phyloP scores from a whole-genome alignment of 2,113 vertebrate species.

The Rhinogobius similis region DNA sequence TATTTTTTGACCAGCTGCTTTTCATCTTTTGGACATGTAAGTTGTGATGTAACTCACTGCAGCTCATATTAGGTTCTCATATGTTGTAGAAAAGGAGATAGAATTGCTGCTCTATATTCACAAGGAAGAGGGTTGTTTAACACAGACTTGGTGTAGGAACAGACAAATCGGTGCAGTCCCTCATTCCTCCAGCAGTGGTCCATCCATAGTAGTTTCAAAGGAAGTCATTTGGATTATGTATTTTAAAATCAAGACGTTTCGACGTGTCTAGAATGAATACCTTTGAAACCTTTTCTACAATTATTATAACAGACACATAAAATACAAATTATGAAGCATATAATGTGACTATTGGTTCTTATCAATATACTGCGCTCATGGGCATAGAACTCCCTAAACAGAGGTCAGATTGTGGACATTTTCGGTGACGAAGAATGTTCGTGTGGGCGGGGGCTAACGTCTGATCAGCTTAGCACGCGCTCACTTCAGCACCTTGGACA shows the following conservation, averaged over 20 bases:
- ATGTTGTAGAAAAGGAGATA: conserved; percentile 9
- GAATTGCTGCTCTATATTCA: not conserved
- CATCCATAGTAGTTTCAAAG: no score
- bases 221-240: no score
- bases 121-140: not conserved
- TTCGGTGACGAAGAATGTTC: not conserved
- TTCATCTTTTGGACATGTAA: conserved; percentile 21
- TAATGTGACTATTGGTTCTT: not conserved
- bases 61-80: conserved; percentile 17
- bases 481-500: conserved; percentile 56
- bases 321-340: no score
- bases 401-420: not conserved
- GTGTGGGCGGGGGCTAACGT: conserved; percentile 30
- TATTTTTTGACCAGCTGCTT: conserved; percentile 15
- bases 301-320: not conserved
- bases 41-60: conserved; percentile 18
- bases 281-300: no score
- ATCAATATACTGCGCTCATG: no score
- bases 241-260: no score
- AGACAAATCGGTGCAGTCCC: no score
- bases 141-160: not conserved
- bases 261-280: no score
- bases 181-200: no score
- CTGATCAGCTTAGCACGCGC: not conserved
- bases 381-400: no score